Evolutionary conservation across 2,888 invertebrate genomes (phyloP).

Genomic region (Rhyacophila evoluta): DNA sequence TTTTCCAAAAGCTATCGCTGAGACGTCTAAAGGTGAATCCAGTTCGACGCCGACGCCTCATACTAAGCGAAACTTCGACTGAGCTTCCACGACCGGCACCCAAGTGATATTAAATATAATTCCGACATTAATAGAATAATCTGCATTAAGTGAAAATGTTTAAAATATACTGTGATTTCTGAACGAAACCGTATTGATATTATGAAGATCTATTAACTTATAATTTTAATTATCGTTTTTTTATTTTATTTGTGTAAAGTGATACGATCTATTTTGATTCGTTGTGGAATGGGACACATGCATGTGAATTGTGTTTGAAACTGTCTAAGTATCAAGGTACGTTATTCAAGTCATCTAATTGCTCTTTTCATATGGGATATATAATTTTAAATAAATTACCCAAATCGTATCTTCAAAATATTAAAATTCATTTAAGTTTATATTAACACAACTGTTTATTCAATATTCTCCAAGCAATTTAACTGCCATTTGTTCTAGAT

Average conservation of each 20-base stretch:
- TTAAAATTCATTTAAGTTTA: too few relatives aligned
- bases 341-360: too few relatives aligned
- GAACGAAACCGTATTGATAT: not conserved
- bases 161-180: slow-evolving; percentile 15
- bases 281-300: not conserved
- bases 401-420: too few relatives aligned
- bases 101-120: slow-evolving; percentile 1
- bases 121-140: not conserved
- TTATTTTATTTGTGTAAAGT: not conserved
- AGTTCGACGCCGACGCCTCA: not conserved
- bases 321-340: not conserved
- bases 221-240: too few relatives aligned
- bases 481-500: too few relatives aligned
- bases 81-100: not conserved
- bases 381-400: too few relatives aligned
- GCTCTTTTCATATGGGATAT: too few relatives aligned
- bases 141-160: not conserved
- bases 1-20: not conserved
- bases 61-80: slow-evolving; percentile 20
- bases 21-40: slow-evolving; percentile 16
- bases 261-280: slow-evolving; percentile 7
- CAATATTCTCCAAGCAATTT: too few relatives aligned
- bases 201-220: not conserved
- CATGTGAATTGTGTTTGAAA: not conserved
- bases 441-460: too few relatives aligned